These are phyloP conservation scores for Panonychus citri DNA, from an alignment of 1,140 invertebrate species.

Conservation along the genomic window DNA sequence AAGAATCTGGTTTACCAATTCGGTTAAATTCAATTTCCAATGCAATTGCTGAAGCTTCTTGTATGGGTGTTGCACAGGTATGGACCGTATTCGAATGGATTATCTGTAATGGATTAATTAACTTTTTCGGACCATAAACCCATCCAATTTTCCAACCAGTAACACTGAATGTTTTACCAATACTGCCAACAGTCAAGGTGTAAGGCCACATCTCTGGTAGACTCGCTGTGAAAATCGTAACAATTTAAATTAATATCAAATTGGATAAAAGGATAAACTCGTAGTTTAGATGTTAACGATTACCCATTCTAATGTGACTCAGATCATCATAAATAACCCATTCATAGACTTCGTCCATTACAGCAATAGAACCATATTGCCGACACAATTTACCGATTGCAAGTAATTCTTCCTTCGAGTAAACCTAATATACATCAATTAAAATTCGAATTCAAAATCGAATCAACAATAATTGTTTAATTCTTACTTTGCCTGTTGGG, in stretches of 20 bases:
- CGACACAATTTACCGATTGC: conserved; percentile 64
- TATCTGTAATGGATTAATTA: conserved; percentile 55
- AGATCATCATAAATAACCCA: conserved; percentile 73
- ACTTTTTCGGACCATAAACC: conserved; percentile 60
- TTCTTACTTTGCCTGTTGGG: conserved; percentile 66
- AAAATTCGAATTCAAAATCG: background rate
- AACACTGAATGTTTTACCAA: conserved; percentile 89
- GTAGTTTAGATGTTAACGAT: conserved; percentile 9
- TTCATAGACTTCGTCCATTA: conserved; percentile 96
- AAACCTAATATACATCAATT: conserved; percentile 21
- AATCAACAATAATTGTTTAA: background rate
- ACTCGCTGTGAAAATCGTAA: conserved; percentile 35
- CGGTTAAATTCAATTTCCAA: conserved; percentile 62
- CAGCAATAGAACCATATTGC: conserved; percentile 69
- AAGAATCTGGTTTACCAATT: conserved; percentile 50
- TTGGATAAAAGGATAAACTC: background rate
- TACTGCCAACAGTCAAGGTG: conserved; percentile 88
- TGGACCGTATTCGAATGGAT: conserved; percentile 92
- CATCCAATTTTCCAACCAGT: conserved; percentile 96
- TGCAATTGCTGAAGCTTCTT: conserved; percentile 73
- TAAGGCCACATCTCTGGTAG: conserved; percentile 92
- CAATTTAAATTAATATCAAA: background rate
- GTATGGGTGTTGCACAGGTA: conserved; percentile 54
- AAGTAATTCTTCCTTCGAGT: conserved; percentile 30
- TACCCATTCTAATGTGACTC: conserved; percentile 71